These are phyloP conservation scores for Amphiprion percula DNA, from an alignment of 2,113 vertebrate genomes.

Conservation along the genomic window DNA sequence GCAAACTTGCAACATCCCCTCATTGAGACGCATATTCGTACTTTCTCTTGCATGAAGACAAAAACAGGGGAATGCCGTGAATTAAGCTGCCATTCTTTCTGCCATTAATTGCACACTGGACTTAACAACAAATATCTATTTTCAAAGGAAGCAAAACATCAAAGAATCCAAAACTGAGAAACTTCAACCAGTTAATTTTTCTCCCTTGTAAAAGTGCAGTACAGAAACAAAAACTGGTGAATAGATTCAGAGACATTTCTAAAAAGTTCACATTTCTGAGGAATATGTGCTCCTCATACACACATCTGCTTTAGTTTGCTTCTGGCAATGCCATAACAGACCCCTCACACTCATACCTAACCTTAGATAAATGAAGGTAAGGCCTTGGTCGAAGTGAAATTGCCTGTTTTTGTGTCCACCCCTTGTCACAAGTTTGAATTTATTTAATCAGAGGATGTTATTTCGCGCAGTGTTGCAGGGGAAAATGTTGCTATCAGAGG, in stretches of 20 bases:
- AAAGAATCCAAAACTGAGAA: neutral
- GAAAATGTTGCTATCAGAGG: conserved; percentile 57
- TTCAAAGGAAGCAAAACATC: conserved; percentile 6
- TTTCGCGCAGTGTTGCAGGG: conserved; percentile 38
- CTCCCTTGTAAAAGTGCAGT: neutral
- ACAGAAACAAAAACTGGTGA: neutral
- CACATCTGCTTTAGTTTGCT: conserved; percentile 54
- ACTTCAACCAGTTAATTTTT: neutral
- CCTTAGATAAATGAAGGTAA: conserved; percentile 51
- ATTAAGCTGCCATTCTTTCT: neutral
- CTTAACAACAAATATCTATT: conserved; percentile 9
- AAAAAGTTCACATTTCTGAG: conserved; percentile 37
- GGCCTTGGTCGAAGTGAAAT: conserved; percentile 44
- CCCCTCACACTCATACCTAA: conserved; percentile 27
- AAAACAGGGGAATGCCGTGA: neutral
- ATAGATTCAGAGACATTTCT: conserved; percentile 16
- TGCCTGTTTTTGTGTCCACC: conserved; percentile 17
- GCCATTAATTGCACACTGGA: neutral
- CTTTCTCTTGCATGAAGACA: neutral
- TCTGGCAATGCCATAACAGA: conserved; percentile 33
- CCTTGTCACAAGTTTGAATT: conserved; percentile 50
- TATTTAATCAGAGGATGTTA: conserved; percentile 51
- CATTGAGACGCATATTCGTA: neutral
- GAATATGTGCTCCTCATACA: conserved; percentile 43
- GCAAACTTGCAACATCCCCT: conserved; percentile 7